A percentile compares a stretch with the other conserved stretches of the same genome.
These are phyloP conservation scores for Merluccius polli DNA, from an alignment of 2,797 vertebrate genomes.

Conservation along the genomic window DNA sequence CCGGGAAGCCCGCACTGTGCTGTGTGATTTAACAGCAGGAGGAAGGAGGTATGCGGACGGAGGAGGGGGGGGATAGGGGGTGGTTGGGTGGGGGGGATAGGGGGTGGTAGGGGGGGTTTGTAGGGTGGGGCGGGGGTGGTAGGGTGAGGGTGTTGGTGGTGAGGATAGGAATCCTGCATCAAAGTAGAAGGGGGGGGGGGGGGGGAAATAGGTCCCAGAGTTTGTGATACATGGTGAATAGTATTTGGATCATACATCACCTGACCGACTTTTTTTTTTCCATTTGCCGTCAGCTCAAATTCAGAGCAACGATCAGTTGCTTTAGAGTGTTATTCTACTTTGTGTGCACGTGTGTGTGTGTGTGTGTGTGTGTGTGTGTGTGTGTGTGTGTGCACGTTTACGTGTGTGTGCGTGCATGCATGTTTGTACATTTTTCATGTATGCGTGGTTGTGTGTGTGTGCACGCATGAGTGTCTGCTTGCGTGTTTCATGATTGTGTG, in stretches of 20 bases:
- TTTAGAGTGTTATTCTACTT: constrained; percentile 41
- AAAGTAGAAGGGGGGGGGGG: constrained; percentile 30
- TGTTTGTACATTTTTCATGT: too few species aligned
- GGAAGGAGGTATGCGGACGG: neutral
- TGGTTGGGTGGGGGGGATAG: neutral
- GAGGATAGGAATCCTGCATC: neutral
- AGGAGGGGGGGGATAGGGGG: too few species aligned
- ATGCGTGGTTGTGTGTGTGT: too few species aligned
- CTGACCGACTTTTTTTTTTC: constrained; percentile 29
- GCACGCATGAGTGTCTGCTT: neutral
- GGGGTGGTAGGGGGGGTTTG: constrained; percentile 21
- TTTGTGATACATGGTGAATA: constrained; percentile 55
- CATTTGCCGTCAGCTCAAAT: constrained; percentile 33
- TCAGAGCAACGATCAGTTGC: constrained; percentile 42
- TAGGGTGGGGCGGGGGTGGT: too few species aligned
- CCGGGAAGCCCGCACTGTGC: constrained; percentile 24
- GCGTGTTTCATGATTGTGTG: neutral
- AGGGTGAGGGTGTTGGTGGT: too few species aligned
- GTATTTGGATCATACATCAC: constrained; percentile 48
- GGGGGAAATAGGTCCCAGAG: constrained; percentile 22
- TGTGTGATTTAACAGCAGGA: constrained; percentile 56
- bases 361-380: neutral
- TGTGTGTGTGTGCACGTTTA: too few species aligned
- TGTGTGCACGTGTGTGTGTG: constrained; percentile 14
- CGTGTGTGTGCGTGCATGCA: too few species aligned